A percentile compares a stretch with the other conserved stretches of the same genome.
phyloP scores from a whole-genome alignment of 2,113 vertebrate species.

The Lamprologus ornatipinnis region DNA sequence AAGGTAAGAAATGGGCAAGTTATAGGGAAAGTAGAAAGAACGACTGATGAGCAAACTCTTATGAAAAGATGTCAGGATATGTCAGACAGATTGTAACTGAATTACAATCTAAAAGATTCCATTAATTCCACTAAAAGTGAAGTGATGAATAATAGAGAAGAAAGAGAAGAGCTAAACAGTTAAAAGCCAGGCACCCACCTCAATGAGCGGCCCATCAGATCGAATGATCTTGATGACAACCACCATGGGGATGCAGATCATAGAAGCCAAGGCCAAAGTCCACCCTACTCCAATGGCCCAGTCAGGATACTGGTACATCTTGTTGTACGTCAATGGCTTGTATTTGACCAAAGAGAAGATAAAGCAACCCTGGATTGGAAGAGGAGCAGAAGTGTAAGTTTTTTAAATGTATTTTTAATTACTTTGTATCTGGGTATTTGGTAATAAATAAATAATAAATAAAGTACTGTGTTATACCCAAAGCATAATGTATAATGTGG shows the following conservation, averaged over 20 bases:
- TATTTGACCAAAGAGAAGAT: slow-evolving; percentile 96
- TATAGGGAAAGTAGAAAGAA: neutral
- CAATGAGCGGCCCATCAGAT: slow-evolving; percentile 89
- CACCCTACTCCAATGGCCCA: slow-evolving; percentile 95
- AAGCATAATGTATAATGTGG: neutral
- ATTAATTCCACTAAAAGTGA: neutral
- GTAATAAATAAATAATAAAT: neutral
- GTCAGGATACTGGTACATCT: slow-evolving; percentile 88
- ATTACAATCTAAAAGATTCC: neutral
- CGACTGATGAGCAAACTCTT: neutral
- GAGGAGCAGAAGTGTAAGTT: neutral
- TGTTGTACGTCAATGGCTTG: slow-evolving; percentile 95
- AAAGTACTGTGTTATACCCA: neutral
- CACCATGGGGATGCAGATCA: slow-evolving; percentile 95
- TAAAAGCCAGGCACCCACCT: slow-evolving; percentile 71
- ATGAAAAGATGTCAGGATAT: neutral
- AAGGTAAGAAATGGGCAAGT: neutral
- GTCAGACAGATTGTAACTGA: neutral
- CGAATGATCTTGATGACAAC: slow-evolving; percentile 87
- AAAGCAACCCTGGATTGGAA: slow-evolving; percentile 82
- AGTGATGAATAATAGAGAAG: neutral
- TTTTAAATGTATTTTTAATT: neutral
- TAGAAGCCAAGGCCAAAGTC: slow-evolving; percentile 89
- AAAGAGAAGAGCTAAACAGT: neutral
- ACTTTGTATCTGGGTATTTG: neutral